Base-by-base conservation (phyloP, 2,888 invertebrate species). In the Ceramica pisi region DNA sequence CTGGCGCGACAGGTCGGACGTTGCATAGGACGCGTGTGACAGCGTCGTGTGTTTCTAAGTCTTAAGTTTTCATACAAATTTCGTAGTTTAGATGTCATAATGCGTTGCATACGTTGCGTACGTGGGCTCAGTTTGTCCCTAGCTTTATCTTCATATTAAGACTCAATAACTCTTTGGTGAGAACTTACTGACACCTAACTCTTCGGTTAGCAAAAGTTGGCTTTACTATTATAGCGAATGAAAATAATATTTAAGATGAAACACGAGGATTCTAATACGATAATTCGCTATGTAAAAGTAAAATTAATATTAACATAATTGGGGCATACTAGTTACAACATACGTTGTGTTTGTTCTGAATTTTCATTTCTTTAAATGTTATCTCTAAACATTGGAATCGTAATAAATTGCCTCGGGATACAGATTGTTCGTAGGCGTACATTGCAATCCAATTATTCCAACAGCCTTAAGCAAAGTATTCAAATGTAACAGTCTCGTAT, bases 391-490 rank as follows among this genome's bases (percentile, higher is more conserved):
- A 76, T 70, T 65, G 23, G 38, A 38, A 57, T 57, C 26, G 60
- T 64, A 64, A 81, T 70, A 67, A 70, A 67, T 57, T 61, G 64
- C 81, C 66, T 4, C 44, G 53, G 80, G 67, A 81, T 71, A 81
- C 56, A 31, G 55, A 61, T 14, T 64, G 26, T 68, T 44, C 51
- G 12, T 57, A 76, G 46, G 16, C 55, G 1, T 70, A 70, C 69
- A 70, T 53, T 65, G 46, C 35, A 51, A 81, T 64, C 68, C 67
- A 80, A 82, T 81, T 78, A 81, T 73, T 62, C 67, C 48, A 48
- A 68, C 10, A 60, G 66, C 68, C 71, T 61, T 59, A 80, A 81
- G 79, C 63, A 51, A 78, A 74, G 73, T 63, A 74, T 70, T 74
- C 63, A 67, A 78, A 71, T 66, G 71, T 79, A 59, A 67, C 55